Percentiles rank a stretch among this genome's conserved stretches.
phyloP scores from a whole-genome alignment of 2,888 invertebrate genomes.

The Byasa hedistus region DNA sequence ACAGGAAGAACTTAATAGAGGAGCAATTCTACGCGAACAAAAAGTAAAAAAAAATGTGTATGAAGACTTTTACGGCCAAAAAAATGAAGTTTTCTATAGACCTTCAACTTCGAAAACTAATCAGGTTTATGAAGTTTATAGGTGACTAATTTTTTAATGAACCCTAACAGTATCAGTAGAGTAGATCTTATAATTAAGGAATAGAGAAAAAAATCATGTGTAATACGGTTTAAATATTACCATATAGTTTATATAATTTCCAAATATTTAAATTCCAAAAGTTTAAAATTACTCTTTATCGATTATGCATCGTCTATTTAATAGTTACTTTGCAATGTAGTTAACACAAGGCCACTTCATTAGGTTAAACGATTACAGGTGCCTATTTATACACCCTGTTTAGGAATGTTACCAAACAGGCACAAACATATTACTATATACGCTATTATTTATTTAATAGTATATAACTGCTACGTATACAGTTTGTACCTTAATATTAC shows the following conservation, averaged over 20 bases:
- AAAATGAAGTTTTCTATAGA: constrained; percentile 21
- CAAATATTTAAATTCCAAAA: too few relatives aligned
- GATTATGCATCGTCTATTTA: background rate
- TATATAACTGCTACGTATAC: too few relatives aligned
- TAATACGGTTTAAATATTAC: too few relatives aligned
- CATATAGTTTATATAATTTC: too few relatives aligned
- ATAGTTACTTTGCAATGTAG: background rate
- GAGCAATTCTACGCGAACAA: constrained; percentile 1
- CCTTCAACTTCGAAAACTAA: constrained; percentile 32
- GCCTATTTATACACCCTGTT: too few relatives aligned
- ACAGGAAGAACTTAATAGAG: constrained; percentile 12
- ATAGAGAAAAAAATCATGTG: background rate
- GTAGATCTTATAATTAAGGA: background rate
- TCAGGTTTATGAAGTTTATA: constrained; percentile 7
- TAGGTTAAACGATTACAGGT: too few relatives aligned
- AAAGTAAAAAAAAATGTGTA: background rate
- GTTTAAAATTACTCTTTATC: background rate
- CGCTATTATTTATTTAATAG: too few relatives aligned
- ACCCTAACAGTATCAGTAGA: background rate
- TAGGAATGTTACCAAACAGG: too few relatives aligned
- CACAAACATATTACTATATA: too few relatives aligned
- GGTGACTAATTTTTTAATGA: background rate
- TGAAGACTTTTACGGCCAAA: background rate
- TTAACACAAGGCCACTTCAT: background rate
- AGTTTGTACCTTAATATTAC: too few relatives aligned